These are phyloP conservation scores for Drosophila tripunctata DNA, from an alignment of 2,888 invertebrate species.

Conservation along the genomic window DNA sequence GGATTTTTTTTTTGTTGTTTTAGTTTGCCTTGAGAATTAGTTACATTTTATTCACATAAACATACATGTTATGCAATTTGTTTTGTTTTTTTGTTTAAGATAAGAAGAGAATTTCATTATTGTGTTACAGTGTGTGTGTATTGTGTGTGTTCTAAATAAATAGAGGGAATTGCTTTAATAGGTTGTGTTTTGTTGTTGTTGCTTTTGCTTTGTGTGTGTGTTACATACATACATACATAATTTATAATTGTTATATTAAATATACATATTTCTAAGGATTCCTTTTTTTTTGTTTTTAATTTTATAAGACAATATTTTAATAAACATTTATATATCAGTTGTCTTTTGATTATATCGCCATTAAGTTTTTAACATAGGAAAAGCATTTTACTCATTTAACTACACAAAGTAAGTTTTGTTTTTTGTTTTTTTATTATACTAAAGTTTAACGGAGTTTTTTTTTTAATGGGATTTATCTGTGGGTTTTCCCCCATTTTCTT, in stretches of 20 bases:
- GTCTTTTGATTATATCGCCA: slow-evolving; percentile 77
- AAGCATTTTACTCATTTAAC: slow-evolving; percentile 69
- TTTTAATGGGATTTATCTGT: slow-evolving; percentile 46
- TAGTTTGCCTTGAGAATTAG: slow-evolving; percentile 79
- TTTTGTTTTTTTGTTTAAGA: slow-evolving; percentile 47
- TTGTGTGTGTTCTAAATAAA: slow-evolving; percentile 68
- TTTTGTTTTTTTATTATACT: slow-evolving; percentile 54
- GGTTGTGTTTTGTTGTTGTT: slow-evolving; percentile 33
- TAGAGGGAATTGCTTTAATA: slow-evolving; percentile 72
- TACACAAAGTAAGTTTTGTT: slow-evolving; percentile 38
- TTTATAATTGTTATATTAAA: slow-evolving; percentile 60
- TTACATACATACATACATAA: slow-evolving; percentile 48
- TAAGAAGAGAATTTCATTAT: slow-evolving; percentile 67
- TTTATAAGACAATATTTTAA: slow-evolving; percentile 49
- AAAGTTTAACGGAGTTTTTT: slow-evolving; percentile 40
- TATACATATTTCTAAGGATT: slow-evolving; percentile 67
- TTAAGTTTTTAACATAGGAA: slow-evolving; percentile 71
- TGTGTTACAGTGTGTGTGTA: slow-evolving; percentile 38
- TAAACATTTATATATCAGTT: slow-evolving; percentile 48
- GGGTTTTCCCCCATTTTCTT: slow-evolving; percentile 18
- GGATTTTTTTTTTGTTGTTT: slow-evolving; percentile 29
- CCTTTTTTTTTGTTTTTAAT: slow-evolving; percentile 11
- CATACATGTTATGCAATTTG: slow-evolving; percentile 67
- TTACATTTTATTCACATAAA: slow-evolving; percentile 80
- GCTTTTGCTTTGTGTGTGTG: slow-evolving; percentile 54